A percentile compares a stretch with the other conserved stretches of the same genome.
These are phyloP conservation scores for Colletes latitarsis DNA, from an alignment of 1,140 invertebrate genomes.

Conservation along the genomic window DNA sequence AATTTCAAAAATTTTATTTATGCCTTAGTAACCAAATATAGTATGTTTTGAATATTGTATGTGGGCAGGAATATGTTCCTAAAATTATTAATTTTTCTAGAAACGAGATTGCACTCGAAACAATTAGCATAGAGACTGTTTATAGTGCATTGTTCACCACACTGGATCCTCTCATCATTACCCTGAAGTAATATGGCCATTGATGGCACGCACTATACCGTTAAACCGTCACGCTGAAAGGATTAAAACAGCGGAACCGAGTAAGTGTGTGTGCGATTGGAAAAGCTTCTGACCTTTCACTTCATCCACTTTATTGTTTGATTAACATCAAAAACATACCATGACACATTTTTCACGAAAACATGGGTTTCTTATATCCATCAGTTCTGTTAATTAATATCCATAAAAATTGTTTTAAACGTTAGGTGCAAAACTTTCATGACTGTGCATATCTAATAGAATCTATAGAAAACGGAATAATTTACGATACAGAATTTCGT, in stretches of 20 bases:
- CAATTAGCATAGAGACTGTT: constrained; percentile 45
- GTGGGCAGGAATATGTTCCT: no score
- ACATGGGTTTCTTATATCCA: no score
- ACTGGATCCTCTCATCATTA: constrained; percentile 20
- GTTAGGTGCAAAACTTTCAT: not conserved
- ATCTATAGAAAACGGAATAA: not conserved
- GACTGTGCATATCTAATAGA: not conserved
- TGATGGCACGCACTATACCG: constrained; percentile 67
- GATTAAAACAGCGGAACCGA: constrained; percentile 63
- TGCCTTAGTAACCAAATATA: no score
- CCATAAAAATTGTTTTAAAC: not conserved
- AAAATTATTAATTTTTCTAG: not conserved
- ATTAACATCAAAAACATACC: not conserved
- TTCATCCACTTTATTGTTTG: constrained; percentile 23
- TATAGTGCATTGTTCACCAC: constrained; percentile 25
- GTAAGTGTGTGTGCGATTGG: constrained; percentile 35
- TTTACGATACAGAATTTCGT: no score
- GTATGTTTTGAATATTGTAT: no score
- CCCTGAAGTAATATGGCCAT: constrained; percentile 45
- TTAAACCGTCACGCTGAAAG: constrained; percentile 69
- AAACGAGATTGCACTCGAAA: not conserved
- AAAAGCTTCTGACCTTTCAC: constrained; percentile 47
- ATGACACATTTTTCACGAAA: not conserved
- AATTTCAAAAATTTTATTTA: no score
- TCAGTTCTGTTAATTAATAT: not conserved